Conservation (phyloP, 2,797 vertebrate species). For the Echiichthys vipera region DNA sequence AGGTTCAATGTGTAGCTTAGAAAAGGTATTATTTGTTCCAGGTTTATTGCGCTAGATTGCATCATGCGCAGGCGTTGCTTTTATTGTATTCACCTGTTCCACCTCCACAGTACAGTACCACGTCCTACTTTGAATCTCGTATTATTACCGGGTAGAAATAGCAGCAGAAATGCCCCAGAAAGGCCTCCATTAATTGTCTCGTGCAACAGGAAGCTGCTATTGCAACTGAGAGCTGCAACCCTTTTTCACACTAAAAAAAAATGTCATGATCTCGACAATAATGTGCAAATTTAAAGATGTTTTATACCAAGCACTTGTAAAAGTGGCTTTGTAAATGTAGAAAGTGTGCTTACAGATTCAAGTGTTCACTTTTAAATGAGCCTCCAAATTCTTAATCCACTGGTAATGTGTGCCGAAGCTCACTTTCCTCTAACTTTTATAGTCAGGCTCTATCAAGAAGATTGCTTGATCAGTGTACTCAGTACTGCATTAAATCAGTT, state of each 20-base stretch:
- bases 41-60: background rate
- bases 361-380: background rate
- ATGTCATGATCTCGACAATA: constrained; percentile 8
- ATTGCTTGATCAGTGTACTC: background rate
- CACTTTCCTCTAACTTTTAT: background rate
- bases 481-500: constrained; percentile 8
- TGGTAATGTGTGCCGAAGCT: background rate
- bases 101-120: background rate
- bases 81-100: background rate
- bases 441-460: background rate
- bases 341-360: constrained; percentile 3
- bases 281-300: constrained; percentile 21
- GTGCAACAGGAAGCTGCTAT: constrained; percentile 25
- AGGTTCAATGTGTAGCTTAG: background rate
- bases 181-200: constrained; percentile 31
- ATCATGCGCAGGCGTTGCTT: background rate
- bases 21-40: background rate
- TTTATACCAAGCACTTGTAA: constrained; percentile 10
- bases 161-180: constrained; percentile 52
- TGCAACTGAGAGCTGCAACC: constrained; percentile 16
- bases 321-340: constrained; percentile 5
- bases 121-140: constrained; percentile 41
- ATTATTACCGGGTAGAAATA: constrained; percentile 37
- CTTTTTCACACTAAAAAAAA: constrained; percentile 2
- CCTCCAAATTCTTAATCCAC: background rate